phyloP scores from a whole-genome alignment of 1,140 invertebrate genomes.

The Eueides isabella region DNA sequence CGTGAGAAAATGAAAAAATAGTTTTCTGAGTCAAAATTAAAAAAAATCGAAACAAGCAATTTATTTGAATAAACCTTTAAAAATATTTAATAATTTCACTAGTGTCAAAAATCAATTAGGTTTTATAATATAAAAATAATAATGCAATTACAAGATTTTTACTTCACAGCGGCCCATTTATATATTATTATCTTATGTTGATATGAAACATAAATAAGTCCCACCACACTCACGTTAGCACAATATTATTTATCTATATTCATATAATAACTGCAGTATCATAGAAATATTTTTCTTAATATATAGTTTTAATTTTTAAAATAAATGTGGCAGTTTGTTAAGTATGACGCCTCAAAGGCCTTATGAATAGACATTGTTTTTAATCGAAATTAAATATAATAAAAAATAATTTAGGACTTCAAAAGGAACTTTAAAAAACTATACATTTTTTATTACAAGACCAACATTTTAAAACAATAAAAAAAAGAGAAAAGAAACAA shows the following conservation, averaged over 20 bases:
- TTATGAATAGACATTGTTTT: background rate
- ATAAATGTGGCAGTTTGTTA: slow-evolving; percentile 1
- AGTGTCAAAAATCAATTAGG: too few relatives aligned
- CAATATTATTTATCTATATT: background rate
- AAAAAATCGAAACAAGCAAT: too few relatives aligned
- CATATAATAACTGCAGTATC: background rate
- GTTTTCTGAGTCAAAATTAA: too few relatives aligned
- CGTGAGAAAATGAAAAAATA: too few relatives aligned
- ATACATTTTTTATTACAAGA: too few relatives aligned
- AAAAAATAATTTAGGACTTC: too few relatives aligned
- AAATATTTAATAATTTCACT: too few relatives aligned
- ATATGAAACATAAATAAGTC: background rate
- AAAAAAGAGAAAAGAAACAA: background rate
- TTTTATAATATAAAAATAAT: too few relatives aligned
- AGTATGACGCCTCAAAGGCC: background rate
- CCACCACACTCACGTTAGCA: background rate
- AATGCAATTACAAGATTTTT: too few relatives aligned
- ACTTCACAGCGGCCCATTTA: too few relatives aligned
- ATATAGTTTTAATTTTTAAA: background rate
- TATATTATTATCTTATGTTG: background rate
- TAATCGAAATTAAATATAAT: too few relatives aligned
- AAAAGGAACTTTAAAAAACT: background rate
- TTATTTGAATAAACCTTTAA: too few relatives aligned
- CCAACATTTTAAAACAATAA: background rate
- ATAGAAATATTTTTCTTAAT: background rate